Conservation (phyloP, 2,113 vertebrate genomes). For the Ptyas mucosa region DNA sequence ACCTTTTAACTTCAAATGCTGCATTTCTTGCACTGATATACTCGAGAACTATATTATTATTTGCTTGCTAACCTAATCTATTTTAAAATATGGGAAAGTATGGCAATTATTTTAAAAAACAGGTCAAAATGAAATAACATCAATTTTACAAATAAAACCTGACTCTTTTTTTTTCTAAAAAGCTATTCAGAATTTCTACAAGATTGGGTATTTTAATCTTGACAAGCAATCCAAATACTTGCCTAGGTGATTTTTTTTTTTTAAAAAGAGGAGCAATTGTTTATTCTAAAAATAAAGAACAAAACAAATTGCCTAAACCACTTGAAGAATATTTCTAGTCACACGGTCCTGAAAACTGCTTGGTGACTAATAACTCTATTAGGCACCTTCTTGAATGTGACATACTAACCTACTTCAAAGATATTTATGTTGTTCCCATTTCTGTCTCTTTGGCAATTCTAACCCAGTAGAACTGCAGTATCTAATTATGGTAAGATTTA, state of each 20-base stretch:
- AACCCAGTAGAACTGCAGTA: constrained; percentile 4
- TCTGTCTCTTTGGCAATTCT: constrained; percentile 13
- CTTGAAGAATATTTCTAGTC: background rate
- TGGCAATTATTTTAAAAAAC: background rate
- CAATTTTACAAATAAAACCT: background rate
- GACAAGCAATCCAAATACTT: background rate
- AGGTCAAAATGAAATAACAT: background rate
- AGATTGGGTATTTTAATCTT: background rate
- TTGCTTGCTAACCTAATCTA: background rate
- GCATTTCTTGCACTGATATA: background rate
- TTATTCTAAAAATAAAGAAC: background rate
- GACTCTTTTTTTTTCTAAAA: background rate
- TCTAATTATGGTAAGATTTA: background rate
- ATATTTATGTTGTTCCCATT: constrained; percentile 22
- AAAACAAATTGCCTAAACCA: background rate
- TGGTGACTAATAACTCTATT: constrained; percentile 1
- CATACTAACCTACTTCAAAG: constrained; percentile 41
- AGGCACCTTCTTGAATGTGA: constrained; percentile 18
- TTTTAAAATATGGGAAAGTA: background rate
- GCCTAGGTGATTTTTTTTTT: background rate
- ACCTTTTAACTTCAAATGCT: background rate
- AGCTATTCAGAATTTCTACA: background rate
- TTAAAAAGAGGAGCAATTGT: background rate
- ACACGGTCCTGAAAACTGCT: constrained; percentile 6
- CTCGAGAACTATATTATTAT: background rate